Evolutionary conservation across 37 sponge, comb jelly and placozoan species (phyloP), one percentile per base, ranked within the genome.

Genomic region (Halisarca cf. caerulea): DNA sequence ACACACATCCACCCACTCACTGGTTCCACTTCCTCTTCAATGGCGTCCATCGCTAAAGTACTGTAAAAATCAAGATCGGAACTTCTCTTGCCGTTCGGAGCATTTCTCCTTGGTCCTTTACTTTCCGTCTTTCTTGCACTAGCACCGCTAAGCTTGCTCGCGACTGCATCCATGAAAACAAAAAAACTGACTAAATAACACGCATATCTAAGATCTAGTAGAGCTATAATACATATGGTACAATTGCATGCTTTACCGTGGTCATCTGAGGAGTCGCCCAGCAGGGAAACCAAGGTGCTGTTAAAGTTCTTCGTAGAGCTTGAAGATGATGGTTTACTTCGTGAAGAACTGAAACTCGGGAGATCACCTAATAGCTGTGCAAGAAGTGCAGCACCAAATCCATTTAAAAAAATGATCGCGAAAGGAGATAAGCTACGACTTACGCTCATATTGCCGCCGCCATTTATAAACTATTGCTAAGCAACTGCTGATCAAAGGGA

Each of bases 1-100:
- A 68, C 69, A 68, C 69, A 68, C 69, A 68, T 34, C n/a, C 69
- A 68, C 69, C n/a, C 69, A 74, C 77, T 3, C 45, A 74, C 77
- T 6, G 43, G 24, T 74, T 74, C 77, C 7, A 2, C 44, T 15
- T 74, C 77, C 15, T 40, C 77, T 23, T 74, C 77, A 3, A 14
- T 8, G 39, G 42, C 77, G 21, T 40, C 42, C 25, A 41, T n/a
- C 23, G 77, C 41, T 43, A 74, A 24, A 37, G 15, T 74, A 23
- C 77, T 74, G 45, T 74, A 74, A 37, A 74, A 74, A 25, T 43
- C 25, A 17, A n/a, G 42, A 43, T 74, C 77, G 41, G 77, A 74
- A 1, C n/a, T 40, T 37, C 25, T 74, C 24, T 24, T 74, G 30
- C n/a, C 15, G 6, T 28, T 62, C 64, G 64, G 30, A 30, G 64